Evolutionary conservation across 2,797 vertebrate species (phyloP).

Genomic region (Monodelphis domestica): DNA sequence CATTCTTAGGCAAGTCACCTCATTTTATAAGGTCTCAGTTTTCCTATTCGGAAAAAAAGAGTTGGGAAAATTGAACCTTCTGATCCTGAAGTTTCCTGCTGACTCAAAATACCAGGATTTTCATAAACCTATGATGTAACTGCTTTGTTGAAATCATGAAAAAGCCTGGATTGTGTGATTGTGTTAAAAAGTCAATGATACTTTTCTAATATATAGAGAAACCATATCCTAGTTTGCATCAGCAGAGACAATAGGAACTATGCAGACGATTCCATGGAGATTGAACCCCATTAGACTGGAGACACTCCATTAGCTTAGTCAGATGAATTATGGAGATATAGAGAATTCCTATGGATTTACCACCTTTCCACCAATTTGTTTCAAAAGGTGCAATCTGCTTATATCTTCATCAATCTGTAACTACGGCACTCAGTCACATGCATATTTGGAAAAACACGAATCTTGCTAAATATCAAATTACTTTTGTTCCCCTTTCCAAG

Average conservation of each 20-base stretch:
- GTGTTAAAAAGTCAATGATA: constrained; percentile 63
- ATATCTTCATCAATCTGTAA: background rate
- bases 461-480: background rate
- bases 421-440: background rate
- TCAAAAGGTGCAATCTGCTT: background rate
- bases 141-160: background rate
- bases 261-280: background rate
- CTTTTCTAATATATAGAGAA: constrained; percentile 35
- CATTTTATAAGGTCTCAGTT: background rate
- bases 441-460: background rate
- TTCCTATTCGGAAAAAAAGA: background rate
- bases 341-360: background rate
- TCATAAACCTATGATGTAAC: background rate
- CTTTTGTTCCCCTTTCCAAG: background rate
- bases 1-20: background rate
- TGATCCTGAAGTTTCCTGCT: background rate
- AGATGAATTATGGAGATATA: background rate
- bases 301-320: background rate
- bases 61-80: background rate
- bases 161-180: constrained; percentile 19
- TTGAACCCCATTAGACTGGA: background rate
- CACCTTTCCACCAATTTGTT: background rate
- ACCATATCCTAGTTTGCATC: background rate
- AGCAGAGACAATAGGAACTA: background rate
- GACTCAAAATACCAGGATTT: background rate